Percentiles rank a stretch among this genome's conserved stretches.
These are phyloP conservation scores for Drosophila eugracilis DNA, from an alignment of 1,140 invertebrate species.

Conservation along the genomic window DNA sequence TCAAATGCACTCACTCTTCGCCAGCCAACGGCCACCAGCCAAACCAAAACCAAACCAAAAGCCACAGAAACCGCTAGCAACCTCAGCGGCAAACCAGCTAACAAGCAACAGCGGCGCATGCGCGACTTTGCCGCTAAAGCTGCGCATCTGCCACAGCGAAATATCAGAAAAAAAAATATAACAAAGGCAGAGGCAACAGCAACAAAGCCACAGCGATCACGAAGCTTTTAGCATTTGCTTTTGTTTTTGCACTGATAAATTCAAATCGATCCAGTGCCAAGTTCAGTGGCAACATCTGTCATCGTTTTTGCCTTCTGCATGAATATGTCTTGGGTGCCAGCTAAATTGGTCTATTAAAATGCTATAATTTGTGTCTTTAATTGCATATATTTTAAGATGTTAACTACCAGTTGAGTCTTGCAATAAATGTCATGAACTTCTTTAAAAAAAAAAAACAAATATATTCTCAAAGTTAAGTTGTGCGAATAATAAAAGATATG, in stretches of 20 bases:
- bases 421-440: background rate
- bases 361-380: background rate
- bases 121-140: slow-evolving; percentile 15
- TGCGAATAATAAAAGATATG: no score
- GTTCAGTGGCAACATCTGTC: slow-evolving; percentile 71
- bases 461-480: no score
- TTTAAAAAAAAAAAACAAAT: background rate
- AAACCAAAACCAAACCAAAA: background rate
- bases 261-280: slow-evolving; percentile 43
- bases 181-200: slow-evolving; percentile 13
- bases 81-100: slow-evolving; percentile 14
- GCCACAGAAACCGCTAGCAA: slow-evolving; percentile 43
- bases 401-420: background rate
- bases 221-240: slow-evolving; percentile 36
- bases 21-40: slow-evolving; percentile 3
- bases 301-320: slow-evolving; percentile 18
- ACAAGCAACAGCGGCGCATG: slow-evolving; percentile 25
- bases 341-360: slow-evolving; percentile 7
- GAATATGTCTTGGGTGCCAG: slow-evolving; percentile 1
- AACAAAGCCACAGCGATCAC: slow-evolving; percentile 15
- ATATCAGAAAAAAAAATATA: background rate
- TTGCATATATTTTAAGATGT: background rate
- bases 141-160: slow-evolving; percentile 41
- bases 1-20: slow-evolving; percentile 77
- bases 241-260: slow-evolving; percentile 64